Conservation (phyloP, 2,113 vertebrate species). For the Ameiurus melas region DNA sequence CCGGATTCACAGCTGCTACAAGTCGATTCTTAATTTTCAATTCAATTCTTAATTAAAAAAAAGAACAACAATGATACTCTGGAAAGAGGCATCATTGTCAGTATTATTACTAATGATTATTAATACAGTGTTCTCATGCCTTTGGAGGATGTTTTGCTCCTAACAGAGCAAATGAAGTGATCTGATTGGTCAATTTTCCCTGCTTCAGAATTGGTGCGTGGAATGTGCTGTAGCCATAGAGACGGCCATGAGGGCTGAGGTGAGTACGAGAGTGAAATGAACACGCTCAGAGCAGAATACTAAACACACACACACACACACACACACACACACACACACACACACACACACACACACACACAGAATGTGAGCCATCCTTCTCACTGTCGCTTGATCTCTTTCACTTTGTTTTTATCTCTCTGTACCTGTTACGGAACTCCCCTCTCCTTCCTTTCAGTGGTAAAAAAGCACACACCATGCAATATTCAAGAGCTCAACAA, state of each 20-base stretch:
- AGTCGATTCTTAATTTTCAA: not conserved
- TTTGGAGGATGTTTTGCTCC: not conserved
- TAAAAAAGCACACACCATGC: conserved; percentile 34
- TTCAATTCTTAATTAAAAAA: too few relatives aligned
- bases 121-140: not conserved
- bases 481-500: conserved; percentile 39
- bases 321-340: conserved; percentile 23
- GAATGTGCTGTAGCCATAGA: conserved; percentile 54
- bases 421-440: not conserved
- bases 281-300: conserved; percentile 43
- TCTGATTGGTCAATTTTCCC: conserved; percentile 27
- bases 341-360: conserved; percentile 17
- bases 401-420: conserved; percentile 4
- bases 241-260: conserved; percentile 9
- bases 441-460: not conserved
- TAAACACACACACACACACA: conserved; percentile 43
- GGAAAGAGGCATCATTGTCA: not conserved
- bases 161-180: conserved; percentile 4
- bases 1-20: not conserved
- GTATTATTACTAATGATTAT: not conserved
- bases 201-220: conserved; percentile 25
- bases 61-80: not conserved
- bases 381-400: conserved; percentile 4
- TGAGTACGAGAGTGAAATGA: conserved; percentile 6
- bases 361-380: conserved; percentile 11